Evolutionary conservation across 92 coral and sea anemone species (phyloP).

Genomic region (Phenganax marumi): DNA sequence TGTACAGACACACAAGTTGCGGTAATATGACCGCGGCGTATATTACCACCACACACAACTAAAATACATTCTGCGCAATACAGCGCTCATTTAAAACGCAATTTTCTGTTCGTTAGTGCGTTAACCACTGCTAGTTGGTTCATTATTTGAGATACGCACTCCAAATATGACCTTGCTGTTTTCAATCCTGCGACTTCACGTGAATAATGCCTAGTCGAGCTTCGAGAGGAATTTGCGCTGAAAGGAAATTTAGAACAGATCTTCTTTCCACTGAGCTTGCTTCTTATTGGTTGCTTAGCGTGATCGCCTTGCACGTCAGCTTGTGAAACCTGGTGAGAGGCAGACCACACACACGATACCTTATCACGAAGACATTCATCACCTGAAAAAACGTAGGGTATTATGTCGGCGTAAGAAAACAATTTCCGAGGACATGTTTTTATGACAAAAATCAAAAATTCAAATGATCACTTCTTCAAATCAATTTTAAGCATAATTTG

Average conservation of each 20-base stretch:
- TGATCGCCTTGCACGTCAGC: slow-evolving; percentile 38
- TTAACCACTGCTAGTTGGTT: not conserved
- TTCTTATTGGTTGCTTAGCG: slow-evolving; percentile 41
- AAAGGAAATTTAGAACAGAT: slow-evolving; percentile 46
- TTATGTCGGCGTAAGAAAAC: slow-evolving; percentile 44
- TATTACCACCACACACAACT: slow-evolving; percentile 31
- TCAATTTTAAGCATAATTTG: slow-evolving; percentile 14
- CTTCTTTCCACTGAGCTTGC: not conserved
- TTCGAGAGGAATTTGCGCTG: slow-evolving; percentile 28
- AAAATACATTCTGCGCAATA: not conserved
- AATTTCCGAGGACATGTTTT: slow-evolving; percentile 30
- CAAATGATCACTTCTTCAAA: not conserved
- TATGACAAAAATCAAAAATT: not conserved
- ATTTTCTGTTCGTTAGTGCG: slow-evolving; percentile 7
- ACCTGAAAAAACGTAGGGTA: slow-evolving; percentile 44
- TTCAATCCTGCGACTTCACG: slow-evolving; percentile 2
- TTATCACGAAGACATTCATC: slow-evolving; percentile 33
- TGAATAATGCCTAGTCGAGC: slow-evolving; percentile 23
- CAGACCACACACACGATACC: slow-evolving; percentile 38
- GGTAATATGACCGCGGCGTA: slow-evolving; percentile 44
- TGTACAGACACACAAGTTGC: slow-evolving; percentile 19
- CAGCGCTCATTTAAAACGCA: slow-evolving; percentile 29
- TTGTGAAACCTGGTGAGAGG: slow-evolving; percentile 27
- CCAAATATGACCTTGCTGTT: slow-evolving; percentile 34
- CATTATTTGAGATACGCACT: slow-evolving; percentile 21